A percentile compares a stretch with the other conserved stretches of the same genome.
phyloP scores from a whole-genome alignment of 2,797 vertebrate species.

The Poliocrania exsul region DNA sequence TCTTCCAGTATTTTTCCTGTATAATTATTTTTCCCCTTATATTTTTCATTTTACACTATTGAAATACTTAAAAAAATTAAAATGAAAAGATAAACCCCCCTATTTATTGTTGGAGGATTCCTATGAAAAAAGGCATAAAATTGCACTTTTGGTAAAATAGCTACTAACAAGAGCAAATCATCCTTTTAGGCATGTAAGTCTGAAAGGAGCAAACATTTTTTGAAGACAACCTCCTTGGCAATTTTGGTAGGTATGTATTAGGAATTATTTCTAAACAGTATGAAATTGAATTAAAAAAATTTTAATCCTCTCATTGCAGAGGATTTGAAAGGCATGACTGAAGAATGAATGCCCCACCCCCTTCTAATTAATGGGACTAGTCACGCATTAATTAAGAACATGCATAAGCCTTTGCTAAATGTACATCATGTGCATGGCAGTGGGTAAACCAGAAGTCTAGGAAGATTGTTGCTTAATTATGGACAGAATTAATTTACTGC shows the following conservation, averaged over 20 bases:
- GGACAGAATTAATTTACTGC: slow-evolving; percentile 4
- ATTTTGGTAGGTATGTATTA: background rate
- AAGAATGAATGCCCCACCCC: background rate
- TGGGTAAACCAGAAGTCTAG: background rate
- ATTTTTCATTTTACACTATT: background rate
- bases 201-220: background rate
- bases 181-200: background rate
- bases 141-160: background rate
- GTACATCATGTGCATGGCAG: background rate
- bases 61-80: background rate
- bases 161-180: background rate
- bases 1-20: background rate
- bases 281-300: background rate
- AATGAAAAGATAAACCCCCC: background rate
- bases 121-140: background rate
- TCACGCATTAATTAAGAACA: slow-evolving; percentile 20
- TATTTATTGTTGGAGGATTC: background rate
- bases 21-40: background rate
- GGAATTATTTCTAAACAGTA: background rate
- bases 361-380: background rate
- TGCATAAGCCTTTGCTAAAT: background rate
- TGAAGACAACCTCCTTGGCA: background rate
- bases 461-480: background rate
- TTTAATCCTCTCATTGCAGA: background rate
- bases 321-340: slow-evolving; percentile 5